phyloP scores from a whole-genome alignment of 2,113 vertebrate species.

The Nothoprocta perdicaria region DNA sequence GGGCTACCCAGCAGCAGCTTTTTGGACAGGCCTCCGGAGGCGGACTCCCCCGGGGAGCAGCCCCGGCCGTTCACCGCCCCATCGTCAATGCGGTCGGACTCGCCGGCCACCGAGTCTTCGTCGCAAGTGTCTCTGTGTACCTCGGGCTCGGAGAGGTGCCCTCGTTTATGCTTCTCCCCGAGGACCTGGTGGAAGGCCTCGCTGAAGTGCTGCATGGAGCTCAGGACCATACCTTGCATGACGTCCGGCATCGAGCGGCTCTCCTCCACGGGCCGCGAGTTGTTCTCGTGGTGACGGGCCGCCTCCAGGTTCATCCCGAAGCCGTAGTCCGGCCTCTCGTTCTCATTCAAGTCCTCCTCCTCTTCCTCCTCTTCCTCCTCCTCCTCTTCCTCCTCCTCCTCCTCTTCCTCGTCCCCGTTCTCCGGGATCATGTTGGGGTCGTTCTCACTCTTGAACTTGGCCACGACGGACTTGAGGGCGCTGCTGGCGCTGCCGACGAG shows the following conservation, averaged over 20 bases:
- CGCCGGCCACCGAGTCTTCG: slow-evolving; percentile 90
- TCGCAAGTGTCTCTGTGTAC: slow-evolving; percentile 92
- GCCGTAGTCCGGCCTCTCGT: slow-evolving; percentile 89
- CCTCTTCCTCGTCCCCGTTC: slow-evolving; percentile 94
- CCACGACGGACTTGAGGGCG: slow-evolving; percentile 96
- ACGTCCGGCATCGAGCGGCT: slow-evolving; percentile 91
- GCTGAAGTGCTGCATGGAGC: slow-evolving; percentile 99
- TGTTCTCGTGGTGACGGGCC: slow-evolving; percentile 94
- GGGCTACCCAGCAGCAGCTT: slow-evolving; percentile 98
- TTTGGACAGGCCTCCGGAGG: slow-evolving; percentile 94
- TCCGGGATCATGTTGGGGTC: slow-evolving; percentile 88
- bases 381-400: slow-evolving; percentile 96
- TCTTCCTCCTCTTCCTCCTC: slow-evolving; percentile 96
- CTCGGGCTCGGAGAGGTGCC: slow-evolving; percentile 92
- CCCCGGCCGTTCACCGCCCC: slow-evolving; percentile 93
- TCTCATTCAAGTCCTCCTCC: slow-evolving; percentile 88
- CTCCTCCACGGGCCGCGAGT: slow-evolving; percentile 81
- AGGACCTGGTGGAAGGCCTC: slow-evolving; percentile 93
- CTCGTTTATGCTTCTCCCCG: slow-evolving; percentile 91
- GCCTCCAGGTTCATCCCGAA: slow-evolving; percentile 94
- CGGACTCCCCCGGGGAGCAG: slow-evolving; percentile 94
- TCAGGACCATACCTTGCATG: slow-evolving; percentile 97
- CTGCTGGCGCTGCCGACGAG: slow-evolving; percentile 94
- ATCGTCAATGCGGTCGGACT: slow-evolving; percentile 93
- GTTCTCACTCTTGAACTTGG: slow-evolving; percentile 96